These are phyloP conservation scores for Linurgus olivaceus DNA, from an alignment of 2,797 vertebrate species.

Conservation along the genomic window DNA sequence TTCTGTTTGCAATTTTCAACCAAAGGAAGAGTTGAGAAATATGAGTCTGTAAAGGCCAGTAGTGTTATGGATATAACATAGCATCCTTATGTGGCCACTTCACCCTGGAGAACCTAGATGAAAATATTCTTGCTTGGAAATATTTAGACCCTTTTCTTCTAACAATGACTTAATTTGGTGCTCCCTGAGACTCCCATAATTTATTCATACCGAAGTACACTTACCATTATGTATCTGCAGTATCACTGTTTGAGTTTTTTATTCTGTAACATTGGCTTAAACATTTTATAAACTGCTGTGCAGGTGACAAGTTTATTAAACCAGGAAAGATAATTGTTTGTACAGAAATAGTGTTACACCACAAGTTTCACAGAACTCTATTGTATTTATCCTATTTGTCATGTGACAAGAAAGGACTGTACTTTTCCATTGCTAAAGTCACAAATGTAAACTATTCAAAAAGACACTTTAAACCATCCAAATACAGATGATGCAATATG, in stretches of 20 bases:
- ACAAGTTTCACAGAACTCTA: background rate
- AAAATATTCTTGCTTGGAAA: background rate
- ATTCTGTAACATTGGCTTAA: conserved; percentile 34
- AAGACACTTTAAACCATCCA: background rate
- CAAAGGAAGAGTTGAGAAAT: background rate
- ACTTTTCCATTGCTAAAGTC: background rate
- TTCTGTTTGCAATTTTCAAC: background rate
- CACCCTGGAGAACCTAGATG: background rate
- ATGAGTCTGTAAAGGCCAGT: background rate
- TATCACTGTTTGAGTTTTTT: conserved; percentile 30
- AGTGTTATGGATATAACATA: background rate
- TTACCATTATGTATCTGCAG: conserved; percentile 26
- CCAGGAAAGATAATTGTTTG: background rate
- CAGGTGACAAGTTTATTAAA: conserved; percentile 66
- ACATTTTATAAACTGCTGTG: conserved; percentile 70
- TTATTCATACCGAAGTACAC: conserved; percentile 50
- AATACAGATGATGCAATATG: background rate
- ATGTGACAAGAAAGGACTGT: background rate
- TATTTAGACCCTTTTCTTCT: background rate
- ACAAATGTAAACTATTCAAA: background rate
- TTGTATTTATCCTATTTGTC: background rate
- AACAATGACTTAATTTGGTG: background rate
- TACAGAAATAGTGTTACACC: background rate
- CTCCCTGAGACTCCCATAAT: conserved; percentile 42
- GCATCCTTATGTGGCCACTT: background rate